A percentile compares a stretch with the other conserved stretches of the same genome.
Evolutionary conservation across 2,113 vertebrate species (phyloP).

Genomic region (Cathartes aura): DNA sequence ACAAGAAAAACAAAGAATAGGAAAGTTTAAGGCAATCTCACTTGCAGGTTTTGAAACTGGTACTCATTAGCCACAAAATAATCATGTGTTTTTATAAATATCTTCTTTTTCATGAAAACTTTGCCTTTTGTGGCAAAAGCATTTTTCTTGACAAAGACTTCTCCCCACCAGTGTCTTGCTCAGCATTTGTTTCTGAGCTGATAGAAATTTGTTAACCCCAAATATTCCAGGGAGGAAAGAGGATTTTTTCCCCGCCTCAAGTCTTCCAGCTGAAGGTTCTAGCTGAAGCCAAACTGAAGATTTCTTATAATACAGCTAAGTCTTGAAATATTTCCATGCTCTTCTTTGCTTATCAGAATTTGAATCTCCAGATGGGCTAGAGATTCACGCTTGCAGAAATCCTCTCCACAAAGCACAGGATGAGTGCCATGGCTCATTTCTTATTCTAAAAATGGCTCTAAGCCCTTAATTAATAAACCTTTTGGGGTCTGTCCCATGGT

Average conservation of each 20-base stretch:
- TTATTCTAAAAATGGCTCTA: neutral
- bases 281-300: neutral
- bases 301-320: neutral
- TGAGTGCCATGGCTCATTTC: neutral
- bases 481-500: neutral
- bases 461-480: neutral
- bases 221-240: neutral
- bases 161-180: neutral
- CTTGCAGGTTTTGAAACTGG: neutral
- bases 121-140: neutral
- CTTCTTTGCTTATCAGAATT: neutral
- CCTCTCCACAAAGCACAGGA: neutral
- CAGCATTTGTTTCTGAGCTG: neutral
- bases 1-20: neutral
- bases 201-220: neutral
- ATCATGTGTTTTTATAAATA: neutral
- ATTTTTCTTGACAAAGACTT: neutral
- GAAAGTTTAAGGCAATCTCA: neutral
- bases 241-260: fast-evolving
- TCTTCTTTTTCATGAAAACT: neutral
- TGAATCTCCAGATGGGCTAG: neutral
- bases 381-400: neutral
- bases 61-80: neutral
- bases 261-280: neutral
- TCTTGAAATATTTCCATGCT: neutral